Evolutionary conservation across 2,797 vertebrate species (phyloP), one percentile per base, ranked within the genome.

Genomic region (Florisuga fusca): DNA sequence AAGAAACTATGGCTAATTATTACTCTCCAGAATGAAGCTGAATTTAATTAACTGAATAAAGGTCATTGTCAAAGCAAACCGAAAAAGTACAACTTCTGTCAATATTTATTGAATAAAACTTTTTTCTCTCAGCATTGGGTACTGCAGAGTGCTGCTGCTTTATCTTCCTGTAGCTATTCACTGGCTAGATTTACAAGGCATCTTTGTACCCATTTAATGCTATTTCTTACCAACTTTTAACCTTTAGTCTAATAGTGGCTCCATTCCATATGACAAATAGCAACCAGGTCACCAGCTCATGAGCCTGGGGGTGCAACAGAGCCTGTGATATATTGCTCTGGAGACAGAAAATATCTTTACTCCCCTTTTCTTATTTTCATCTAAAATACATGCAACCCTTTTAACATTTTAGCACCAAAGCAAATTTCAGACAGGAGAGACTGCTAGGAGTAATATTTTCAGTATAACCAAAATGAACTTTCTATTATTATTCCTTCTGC

Each of bases 1-100:
- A 25, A 82, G 36, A 73, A 66, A 23, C 15, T 38, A 26, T 59
- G 54, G 33, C 29, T 80, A 53, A 45, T 74, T 90, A 78, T 89
- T 93, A 80, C 72, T 85, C 34, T 77, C 21, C 8, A 58, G 58
- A 48, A 75, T 45, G 53, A 36, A 46, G 29, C 9, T 48, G n/a
- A 51, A 54, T 75, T 94, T 94, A 96, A 95, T 95, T 95, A 90
- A 82, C 67, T 93, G 84, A 82, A 90, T 93, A 95, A 93, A 95
- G n/a, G 13, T 89, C 78, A 75, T 68, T 94, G 12, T 92, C 81
- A 91, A 87, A 89, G 84, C 41, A 58, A 92, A 77, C 45, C 63
- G 71, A 58, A 94, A 93, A 85, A 15, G 43, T 84, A 85, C 22
- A 53, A 71, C 53, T 45, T 93, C 46, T 73, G 64, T 95, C 97